phyloP scores from a whole-genome alignment of 2,797 vertebrate species.

The Myripristis jacobus region DNA sequence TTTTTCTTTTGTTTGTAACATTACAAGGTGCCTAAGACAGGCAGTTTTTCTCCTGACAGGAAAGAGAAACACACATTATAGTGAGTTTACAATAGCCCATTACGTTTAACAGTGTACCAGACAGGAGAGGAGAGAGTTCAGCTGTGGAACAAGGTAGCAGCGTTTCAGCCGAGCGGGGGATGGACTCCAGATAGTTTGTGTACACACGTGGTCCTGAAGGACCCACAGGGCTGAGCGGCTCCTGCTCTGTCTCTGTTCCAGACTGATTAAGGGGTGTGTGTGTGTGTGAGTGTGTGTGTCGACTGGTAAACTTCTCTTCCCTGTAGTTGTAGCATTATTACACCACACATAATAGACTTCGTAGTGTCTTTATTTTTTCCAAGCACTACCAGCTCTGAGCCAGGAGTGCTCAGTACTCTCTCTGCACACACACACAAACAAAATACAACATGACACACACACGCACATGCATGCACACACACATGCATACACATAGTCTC shows the following conservation, averaged over 20 bases:
- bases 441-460: conserved; percentile 36
- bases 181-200: conserved; percentile 68
- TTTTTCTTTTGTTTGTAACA: conserved; percentile 37
- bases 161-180: conserved; percentile 64
- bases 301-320: conserved; percentile 25
- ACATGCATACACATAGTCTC: conserved; percentile 17
- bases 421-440: conserved; percentile 37
- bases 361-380: conserved; percentile 23
- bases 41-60: conserved; percentile 25
- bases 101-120: conserved; percentile 59
- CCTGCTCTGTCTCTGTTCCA: conserved; percentile 63
- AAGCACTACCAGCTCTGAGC: conserved; percentile 40
- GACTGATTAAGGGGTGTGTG: conserved; percentile 56
- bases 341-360: conserved; percentile 52
- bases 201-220: conserved; percentile 81
- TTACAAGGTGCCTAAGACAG: conserved; percentile 31
- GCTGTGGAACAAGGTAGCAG: conserved; percentile 72
- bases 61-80: conserved; percentile 59
- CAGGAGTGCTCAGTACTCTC: conserved; percentile 46
- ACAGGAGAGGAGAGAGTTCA: conserved; percentile 62
- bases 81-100: conserved; percentile 60
- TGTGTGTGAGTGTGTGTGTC: conserved; percentile 25
- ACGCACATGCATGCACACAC: conserved; percentile 15
- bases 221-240: conserved; percentile 80
- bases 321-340: conserved; percentile 47